Evolutionary conservation across 1,140 invertebrate genomes (phyloP).

Genomic region (Diabrotica virgifera): DNA sequence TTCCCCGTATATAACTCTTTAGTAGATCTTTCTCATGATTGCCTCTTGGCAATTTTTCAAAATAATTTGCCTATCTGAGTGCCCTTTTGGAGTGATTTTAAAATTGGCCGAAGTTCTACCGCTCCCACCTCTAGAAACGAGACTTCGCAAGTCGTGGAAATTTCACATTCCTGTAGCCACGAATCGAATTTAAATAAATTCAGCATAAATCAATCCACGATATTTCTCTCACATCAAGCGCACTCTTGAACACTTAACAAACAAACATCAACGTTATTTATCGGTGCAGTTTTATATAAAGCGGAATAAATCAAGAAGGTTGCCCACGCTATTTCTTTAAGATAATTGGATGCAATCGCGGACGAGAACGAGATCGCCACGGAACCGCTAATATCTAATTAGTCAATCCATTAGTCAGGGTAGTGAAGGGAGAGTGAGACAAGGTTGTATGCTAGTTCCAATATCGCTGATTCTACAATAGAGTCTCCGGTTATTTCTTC

Average conservation of each 20-base stretch:
- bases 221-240: conserved; percentile 33
- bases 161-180: not conserved
- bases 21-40: too few species aligned
- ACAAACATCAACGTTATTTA: conserved; percentile 34
- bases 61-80: too few species aligned
- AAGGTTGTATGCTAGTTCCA: too few species aligned
- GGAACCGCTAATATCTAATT: conserved; percentile 28
- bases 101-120: too few species aligned
- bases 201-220: conserved; percentile 30
- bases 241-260: conserved; percentile 28
- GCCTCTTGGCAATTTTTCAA: too few species aligned
- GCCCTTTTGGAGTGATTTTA: too few species aligned
- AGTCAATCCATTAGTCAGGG: conserved; percentile 16
- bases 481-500: too few species aligned
- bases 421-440: too few species aligned
- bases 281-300: conserved; percentile 32
- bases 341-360: conserved; percentile 28
- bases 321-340: conserved; percentile 27
- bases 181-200: conserved; percentile 27
- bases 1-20: too few species aligned
- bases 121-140: not conserved
- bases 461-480: too few species aligned
- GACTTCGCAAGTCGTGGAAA: not conserved
- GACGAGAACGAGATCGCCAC: conserved; percentile 21
- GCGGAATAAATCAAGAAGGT: conserved; percentile 29